Evolutionary conservation across 2,888 invertebrate genomes (phyloP).

Genomic region (Synanthedon myopaeformis): DNA sequence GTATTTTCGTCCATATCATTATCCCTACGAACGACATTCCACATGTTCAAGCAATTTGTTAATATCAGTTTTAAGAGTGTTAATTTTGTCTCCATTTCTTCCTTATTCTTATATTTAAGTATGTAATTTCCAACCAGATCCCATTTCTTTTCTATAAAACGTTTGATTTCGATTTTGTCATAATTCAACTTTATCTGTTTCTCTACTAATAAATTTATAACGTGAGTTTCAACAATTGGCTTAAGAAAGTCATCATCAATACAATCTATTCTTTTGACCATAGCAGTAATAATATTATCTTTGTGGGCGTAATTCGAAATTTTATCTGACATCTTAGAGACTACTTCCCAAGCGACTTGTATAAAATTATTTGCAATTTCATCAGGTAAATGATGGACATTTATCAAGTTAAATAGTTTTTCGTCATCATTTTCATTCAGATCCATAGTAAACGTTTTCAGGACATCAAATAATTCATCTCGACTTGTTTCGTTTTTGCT

Average conservation of each 20-base stretch:
- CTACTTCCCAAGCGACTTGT: constrained; percentile 22
- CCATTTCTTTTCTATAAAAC: constrained; percentile 21
- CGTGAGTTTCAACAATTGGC: constrained; percentile 21
- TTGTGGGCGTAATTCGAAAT: constrained; percentile 15
- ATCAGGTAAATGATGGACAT: constrained; percentile 15
- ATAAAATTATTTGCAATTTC: constrained; percentile 17
- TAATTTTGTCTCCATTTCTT: constrained; percentile 10
- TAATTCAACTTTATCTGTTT: constrained; percentile 7
- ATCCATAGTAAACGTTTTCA: constrained; percentile 24
- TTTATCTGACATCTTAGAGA: constrained; percentile 22
- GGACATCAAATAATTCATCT: constrained; percentile 20
- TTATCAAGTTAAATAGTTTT: constrained; percentile 21
- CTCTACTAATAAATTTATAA: constrained; percentile 15
- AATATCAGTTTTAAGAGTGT: constrained; percentile 14
- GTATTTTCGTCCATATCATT: not conserved
- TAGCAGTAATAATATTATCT: constrained; percentile 13
- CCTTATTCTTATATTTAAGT: constrained; percentile 8
- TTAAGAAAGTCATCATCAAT: constrained; percentile 19
- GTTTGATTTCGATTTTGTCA: constrained; percentile 3
- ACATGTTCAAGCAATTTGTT: constrained; percentile 12
- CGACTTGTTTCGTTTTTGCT: constrained; percentile 10
- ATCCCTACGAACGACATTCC: constrained; percentile 10
- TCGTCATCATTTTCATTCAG: constrained; percentile 30
- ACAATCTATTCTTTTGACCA: constrained; percentile 13
- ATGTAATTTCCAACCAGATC: constrained; percentile 15